Percentiles rank a stretch among this genome's conserved stretches.
phyloP scores from a whole-genome alignment of 2,113 vertebrate species.

The Pipa parva region DNA sequence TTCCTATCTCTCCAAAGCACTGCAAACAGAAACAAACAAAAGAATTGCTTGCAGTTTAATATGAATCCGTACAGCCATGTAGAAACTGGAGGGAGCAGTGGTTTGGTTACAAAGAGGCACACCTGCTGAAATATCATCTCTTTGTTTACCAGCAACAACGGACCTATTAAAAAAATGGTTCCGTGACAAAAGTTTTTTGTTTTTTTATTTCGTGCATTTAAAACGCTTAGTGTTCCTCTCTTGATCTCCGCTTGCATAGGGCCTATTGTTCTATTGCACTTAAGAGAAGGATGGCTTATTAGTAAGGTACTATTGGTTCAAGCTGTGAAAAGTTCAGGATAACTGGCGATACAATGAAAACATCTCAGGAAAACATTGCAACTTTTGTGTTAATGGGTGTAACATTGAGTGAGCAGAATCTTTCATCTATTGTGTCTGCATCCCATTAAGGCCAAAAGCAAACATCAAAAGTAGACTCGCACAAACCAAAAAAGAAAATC shows the following conservation, averaged over 20 bases:
- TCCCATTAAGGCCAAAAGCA: slow-evolving; percentile 44
- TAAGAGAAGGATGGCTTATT: slow-evolving; percentile 40
- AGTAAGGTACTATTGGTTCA: slow-evolving; percentile 43
- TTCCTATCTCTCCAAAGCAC: background rate
- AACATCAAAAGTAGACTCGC: slow-evolving; percentile 37
- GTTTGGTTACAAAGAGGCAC: slow-evolving; percentile 47
- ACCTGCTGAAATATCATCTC: slow-evolving; percentile 57
- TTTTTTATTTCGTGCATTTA: slow-evolving; percentile 50
- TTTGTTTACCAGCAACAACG: slow-evolving; percentile 40
- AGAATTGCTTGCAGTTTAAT: slow-evolving; percentile 18
- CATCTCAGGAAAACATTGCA: slow-evolving; percentile 49
- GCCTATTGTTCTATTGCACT: slow-evolving; percentile 41
- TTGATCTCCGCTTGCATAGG: slow-evolving; percentile 39
- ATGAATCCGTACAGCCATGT: slow-evolving; percentile 45
- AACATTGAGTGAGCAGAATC: slow-evolving; percentile 43
- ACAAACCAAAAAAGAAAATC: slow-evolving; percentile 25
- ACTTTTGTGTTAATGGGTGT: slow-evolving; percentile 59
- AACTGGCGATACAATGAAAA: slow-evolving; percentile 48
- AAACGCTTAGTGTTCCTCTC: slow-evolving; percentile 41
- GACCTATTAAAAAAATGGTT: slow-evolving; percentile 19
- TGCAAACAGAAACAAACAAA: slow-evolving; percentile 5
- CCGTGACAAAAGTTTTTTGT: slow-evolving; percentile 48
- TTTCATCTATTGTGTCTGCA: slow-evolving; percentile 47
- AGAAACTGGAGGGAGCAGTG: slow-evolving; percentile 1
- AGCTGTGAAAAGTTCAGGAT: slow-evolving; percentile 54